These are phyloP conservation scores for Lycocorax pyrrhopterus DNA, from an alignment of 2,113 vertebrate genomes.

Conservation along the genomic window DNA sequence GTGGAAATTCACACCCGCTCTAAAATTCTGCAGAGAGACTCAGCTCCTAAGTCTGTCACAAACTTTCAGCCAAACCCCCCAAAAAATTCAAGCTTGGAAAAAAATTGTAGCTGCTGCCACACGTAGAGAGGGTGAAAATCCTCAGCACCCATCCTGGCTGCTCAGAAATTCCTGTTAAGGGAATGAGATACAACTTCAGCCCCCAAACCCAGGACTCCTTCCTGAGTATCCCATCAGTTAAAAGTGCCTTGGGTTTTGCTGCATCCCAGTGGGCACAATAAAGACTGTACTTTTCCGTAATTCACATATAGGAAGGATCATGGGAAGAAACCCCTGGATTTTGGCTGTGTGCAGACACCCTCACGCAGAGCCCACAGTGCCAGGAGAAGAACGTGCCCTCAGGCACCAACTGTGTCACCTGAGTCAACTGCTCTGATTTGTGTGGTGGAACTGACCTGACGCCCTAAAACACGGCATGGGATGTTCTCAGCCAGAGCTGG, in stretches of 20 bases:
- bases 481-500: rapidly evolving
- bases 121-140: neutral
- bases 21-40: neutral
- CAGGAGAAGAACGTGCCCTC: neutral
- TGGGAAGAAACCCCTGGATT: neutral
- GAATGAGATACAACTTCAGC: neutral
- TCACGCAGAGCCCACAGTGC: neutral
- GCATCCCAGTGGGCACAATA: neutral
- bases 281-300: neutral
- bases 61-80: neutral
- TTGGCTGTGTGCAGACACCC: neutral
- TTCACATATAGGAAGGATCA: neutral
- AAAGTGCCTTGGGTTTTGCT: neutral
- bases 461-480: rapidly evolving
- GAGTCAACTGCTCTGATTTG: neutral
- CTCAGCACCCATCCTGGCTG: neutral
- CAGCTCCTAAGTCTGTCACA: neutral
- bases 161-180: neutral
- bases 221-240: neutral
- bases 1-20: neutral
- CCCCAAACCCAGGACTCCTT: neutral
- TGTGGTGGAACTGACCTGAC: neutral
- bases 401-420: neutral
- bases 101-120: neutral
- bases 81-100: neutral